Base-by-base conservation (phyloP, 2,797 vertebrate genomes). In the Halcyon smyrnensis region DNA sequence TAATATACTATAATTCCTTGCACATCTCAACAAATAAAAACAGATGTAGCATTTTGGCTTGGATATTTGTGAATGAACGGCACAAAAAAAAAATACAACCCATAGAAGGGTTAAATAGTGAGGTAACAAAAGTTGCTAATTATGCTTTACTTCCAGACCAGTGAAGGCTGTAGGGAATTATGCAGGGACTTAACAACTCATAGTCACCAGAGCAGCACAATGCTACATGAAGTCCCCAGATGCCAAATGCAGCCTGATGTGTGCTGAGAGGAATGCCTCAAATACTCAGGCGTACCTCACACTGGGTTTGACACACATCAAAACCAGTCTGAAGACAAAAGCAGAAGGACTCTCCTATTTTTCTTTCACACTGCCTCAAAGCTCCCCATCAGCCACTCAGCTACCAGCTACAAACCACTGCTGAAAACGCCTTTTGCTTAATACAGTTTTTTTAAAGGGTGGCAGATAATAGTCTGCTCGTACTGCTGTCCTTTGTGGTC, bases 131-230 rank as follows among this genome's bases (percentile, higher is more conserved):
- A 94, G 50, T 81, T 91, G 54, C 83, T 93, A 94, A 92, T 96
- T 91, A 65, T 65, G 50, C 63, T 88, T 90, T 79, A 62, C 83
- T 96, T 96, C 91, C 93, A 95, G 69, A 82, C 84, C 80, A 94
- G 50, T 76, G 87, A 90, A 92, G n/a, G 24, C 89, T 90, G 79
- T 37, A 51, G 73, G 92, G 87, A 96, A 91, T 92, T 93, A 73
- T 54, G 46, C 9, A 4, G 34, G 46, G 70, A 67, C 75, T 85
- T 89, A 89, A 57, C 59, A 70, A 83, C 81, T 78, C 37, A 2
- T 7, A 82, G 89, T 64, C 84, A 73, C 48, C 32, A 70, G 70
- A 70, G 80, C 70, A 93, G 84, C 95, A 85, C 73, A 68, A 39
- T 36, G 43, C 80, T 73, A 30, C 12, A 3, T 41, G 39, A 76